phyloP scores from a whole-genome alignment of 2,888 invertebrate species.

The Zaprionus bogoriensis region DNA sequence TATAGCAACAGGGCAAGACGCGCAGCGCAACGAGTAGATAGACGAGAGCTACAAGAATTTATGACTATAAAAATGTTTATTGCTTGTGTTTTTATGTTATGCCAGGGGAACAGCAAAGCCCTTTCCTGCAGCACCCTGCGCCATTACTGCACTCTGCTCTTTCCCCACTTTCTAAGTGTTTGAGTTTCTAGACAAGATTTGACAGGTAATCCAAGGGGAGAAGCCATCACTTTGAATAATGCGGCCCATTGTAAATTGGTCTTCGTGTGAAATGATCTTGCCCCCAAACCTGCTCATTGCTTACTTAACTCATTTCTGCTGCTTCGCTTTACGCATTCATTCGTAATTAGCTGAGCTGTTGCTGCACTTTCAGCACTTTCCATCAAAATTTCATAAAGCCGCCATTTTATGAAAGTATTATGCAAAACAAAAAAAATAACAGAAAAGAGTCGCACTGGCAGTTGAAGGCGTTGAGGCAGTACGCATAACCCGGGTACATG shows the following conservation, averaged over 20 bases:
- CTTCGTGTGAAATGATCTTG: constrained; percentile 32
- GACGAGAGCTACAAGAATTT: constrained; percentile 56
- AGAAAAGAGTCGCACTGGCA: background rate
- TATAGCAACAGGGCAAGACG: background rate
- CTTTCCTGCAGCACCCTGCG: background rate
- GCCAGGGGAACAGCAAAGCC: constrained; percentile 9
- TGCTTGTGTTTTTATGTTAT: constrained; percentile 53
- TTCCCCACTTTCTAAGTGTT: background rate
- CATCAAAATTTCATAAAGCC: constrained; percentile 30
- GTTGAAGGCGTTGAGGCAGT: too few relatives aligned
- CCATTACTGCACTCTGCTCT: background rate
- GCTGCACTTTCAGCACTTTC: constrained; percentile 47
- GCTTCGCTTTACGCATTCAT: constrained; percentile 4
- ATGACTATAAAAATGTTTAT: constrained; percentile 76
- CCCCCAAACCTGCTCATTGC: background rate
- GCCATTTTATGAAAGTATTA: constrained; percentile 48
- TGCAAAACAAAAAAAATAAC: constrained; percentile 30
- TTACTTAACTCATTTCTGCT: background rate
- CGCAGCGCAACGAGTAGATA: constrained; percentile 8
- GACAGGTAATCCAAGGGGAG: constrained; percentile 58
- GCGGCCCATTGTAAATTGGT: constrained; percentile 56
- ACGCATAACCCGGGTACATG: too few relatives aligned
- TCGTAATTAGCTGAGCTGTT: constrained; percentile 57
- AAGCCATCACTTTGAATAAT: constrained; percentile 61
- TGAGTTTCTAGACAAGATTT: constrained; percentile 40